phyloP scores from a whole-genome alignment of 2,797 vertebrate genomes.

The Eospalax fontanierii region DNA sequence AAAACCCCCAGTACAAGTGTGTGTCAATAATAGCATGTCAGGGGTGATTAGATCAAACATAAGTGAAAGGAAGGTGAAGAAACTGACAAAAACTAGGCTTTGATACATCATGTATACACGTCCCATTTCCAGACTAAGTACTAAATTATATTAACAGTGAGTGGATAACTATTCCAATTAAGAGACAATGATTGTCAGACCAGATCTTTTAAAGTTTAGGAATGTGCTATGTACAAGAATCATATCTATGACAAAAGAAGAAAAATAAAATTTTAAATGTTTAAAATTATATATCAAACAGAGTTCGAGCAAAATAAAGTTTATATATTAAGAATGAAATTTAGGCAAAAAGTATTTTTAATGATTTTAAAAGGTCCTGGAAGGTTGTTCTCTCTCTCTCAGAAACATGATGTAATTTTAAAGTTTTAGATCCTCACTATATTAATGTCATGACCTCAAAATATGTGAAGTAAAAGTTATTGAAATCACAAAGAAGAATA shows the following conservation, averaged over 20 bases:
- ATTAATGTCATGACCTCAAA: neutral
- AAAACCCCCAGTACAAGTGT: neutral
- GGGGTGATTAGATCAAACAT: neutral
- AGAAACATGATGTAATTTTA: neutral
- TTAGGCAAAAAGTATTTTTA: neutral
- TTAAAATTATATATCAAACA: neutral
- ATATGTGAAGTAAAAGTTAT: neutral
- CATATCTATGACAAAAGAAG: neutral
- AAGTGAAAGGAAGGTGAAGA: neutral
- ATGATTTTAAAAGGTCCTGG: neutral
- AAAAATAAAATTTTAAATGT: neutral
- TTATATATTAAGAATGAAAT: neutral
- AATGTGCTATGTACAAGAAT: neutral
- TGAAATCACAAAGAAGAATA: neutral
- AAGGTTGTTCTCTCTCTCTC: neutral
- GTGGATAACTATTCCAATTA: constrained; percentile 14
- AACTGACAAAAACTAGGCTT: neutral
- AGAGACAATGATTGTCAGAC: neutral
- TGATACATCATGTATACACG: neutral
- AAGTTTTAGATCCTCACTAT: neutral
- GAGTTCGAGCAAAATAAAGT: neutral
- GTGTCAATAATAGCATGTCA: neutral
- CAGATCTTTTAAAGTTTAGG: neutral
- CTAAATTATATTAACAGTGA: constrained; percentile 27
- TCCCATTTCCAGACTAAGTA: neutral